A percentile compares a stretch with the other conserved stretches of the same genome.
phyloP scores from a whole-genome alignment of 2,113 vertebrate species.

The Pavo muticus region DNA sequence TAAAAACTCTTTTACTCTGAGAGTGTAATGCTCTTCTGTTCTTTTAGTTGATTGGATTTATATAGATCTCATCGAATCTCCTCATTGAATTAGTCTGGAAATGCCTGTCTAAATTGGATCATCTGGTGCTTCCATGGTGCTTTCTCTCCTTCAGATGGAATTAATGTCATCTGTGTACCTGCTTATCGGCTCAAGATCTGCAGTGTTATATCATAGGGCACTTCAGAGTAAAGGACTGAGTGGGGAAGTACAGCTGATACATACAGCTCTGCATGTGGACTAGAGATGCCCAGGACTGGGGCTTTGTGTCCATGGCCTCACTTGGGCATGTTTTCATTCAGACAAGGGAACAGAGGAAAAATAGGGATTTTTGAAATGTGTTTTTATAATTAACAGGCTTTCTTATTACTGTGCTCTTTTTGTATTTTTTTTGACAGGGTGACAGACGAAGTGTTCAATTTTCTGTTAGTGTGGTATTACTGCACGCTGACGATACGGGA shows the following conservation, averaged over 20 bases:
- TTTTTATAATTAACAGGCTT: background rate
- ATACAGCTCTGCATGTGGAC: background rate
- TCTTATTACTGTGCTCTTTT: background rate
- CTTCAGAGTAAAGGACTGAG: background rate
- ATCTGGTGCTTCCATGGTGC: constrained; percentile 14
- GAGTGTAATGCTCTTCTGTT: background rate
- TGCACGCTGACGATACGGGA: constrained; percentile 97
- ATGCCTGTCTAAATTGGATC: constrained; percentile 65
- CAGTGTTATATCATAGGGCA: background rate
- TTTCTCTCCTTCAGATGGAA: constrained; percentile 54
- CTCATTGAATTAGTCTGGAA: constrained; percentile 63
- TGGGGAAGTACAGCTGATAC: fast-evolving
- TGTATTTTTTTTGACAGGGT: constrained; percentile 79
- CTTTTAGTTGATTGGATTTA: constrained; percentile 62
- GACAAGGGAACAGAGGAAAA: background rate
- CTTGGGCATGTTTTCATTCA: background rate
- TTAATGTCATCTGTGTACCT: constrained; percentile 27
- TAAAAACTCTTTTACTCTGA: background rate
- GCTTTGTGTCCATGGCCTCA: background rate
- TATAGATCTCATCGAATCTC: constrained; percentile 49
- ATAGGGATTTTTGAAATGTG: fast-evolving
- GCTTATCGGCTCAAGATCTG: constrained; percentile 16
- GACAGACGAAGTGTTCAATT: constrained; percentile 97
- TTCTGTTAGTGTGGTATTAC: constrained; percentile 97
- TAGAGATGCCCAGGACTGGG: background rate